Percentiles rank a stretch among this genome's conserved stretches.
phyloP scores from a whole-genome alignment of 2,113 vertebrate genomes.

The Acanthisitta chloris region DNA sequence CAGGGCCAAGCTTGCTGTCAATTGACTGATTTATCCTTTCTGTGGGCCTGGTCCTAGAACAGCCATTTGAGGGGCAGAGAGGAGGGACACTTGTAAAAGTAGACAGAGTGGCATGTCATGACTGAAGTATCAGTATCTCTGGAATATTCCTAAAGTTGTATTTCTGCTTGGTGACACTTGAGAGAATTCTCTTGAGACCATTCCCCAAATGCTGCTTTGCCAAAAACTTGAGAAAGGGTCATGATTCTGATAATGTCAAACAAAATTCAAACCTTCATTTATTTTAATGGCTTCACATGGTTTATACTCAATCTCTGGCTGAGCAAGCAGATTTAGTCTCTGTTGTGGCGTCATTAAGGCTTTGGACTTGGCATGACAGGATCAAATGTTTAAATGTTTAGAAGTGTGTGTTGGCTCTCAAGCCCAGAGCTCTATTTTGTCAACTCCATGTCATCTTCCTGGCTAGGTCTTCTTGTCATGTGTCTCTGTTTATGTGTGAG shows the following conservation, averaged over 20 bases:
- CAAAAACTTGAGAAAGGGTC: neutral
- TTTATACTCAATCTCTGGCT: neutral
- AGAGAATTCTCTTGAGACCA: neutral
- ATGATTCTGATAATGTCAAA: neutral
- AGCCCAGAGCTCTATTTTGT: neutral
- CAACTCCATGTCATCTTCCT: neutral
- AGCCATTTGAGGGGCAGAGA: neutral
- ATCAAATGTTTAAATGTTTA: neutral
- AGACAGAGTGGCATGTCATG: neutral
- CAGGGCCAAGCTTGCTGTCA: neutral
- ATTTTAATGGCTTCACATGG: neutral
- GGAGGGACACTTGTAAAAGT: neutral
- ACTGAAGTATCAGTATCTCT: neutral
- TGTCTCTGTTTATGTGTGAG: neutral
- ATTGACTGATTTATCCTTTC: neutral
- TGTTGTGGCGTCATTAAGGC: neutral
- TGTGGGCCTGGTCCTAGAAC: neutral
- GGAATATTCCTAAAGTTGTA: neutral
- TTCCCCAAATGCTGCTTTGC: neutral
- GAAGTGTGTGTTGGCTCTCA: neutral
- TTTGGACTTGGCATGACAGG: neutral
- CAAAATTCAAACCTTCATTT: neutral
- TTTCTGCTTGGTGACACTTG: neutral
- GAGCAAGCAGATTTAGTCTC: neutral
- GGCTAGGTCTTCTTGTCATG: neutral